A percentile compares a stretch with the other conserved stretches of the same genome.
Evolutionary conservation across 2,888 invertebrate species (phyloP).

Genomic region (Keiferia lycopersicella): DNA sequence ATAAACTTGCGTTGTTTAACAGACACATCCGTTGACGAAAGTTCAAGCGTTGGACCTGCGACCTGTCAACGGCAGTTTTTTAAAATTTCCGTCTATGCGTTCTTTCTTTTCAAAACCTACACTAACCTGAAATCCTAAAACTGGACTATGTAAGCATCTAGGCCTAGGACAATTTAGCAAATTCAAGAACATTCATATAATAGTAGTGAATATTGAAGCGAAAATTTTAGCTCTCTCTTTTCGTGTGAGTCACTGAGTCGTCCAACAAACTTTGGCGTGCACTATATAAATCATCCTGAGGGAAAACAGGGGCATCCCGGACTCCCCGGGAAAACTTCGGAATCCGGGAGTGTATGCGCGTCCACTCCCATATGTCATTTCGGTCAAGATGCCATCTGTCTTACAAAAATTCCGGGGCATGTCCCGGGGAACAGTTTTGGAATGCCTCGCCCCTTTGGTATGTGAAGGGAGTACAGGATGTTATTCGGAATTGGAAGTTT

Average conservation of each 20-base stretch:
- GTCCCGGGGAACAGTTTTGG: constrained; percentile 56
- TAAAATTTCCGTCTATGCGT: too few species aligned
- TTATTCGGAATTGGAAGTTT: constrained; percentile 28
- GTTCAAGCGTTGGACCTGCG: too few species aligned
- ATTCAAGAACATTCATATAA: neutral
- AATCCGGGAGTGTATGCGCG: constrained; percentile 65
- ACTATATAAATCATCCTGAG: constrained; percentile 49
- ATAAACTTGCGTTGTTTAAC: too few species aligned
- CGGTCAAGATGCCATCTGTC: constrained; percentile 75
- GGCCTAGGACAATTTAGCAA: too few species aligned
- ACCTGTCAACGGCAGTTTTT: too few species aligned
- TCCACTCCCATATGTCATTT: constrained; percentile 71
- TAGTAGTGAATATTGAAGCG: neutral
- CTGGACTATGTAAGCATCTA: too few species aligned
- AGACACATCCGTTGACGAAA: too few species aligned
- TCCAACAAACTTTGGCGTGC: constrained; percentile 37
- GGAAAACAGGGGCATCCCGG: constrained; percentile 36
- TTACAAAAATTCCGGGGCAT: constrained; percentile 74
- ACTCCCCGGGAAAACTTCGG: constrained; percentile 48
- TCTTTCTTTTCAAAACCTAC: too few species aligned
- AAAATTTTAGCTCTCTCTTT: too few species aligned
- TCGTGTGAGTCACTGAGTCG: too few species aligned
- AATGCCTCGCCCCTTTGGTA: constrained; percentile 56
- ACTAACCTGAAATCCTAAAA: too few species aligned
- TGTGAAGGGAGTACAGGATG: constrained; percentile 41